Evolutionary conservation across 1,140 invertebrate species (phyloP), one percentile per base, ranked within the genome.

Genomic region (Drosophila lowei): DNA sequence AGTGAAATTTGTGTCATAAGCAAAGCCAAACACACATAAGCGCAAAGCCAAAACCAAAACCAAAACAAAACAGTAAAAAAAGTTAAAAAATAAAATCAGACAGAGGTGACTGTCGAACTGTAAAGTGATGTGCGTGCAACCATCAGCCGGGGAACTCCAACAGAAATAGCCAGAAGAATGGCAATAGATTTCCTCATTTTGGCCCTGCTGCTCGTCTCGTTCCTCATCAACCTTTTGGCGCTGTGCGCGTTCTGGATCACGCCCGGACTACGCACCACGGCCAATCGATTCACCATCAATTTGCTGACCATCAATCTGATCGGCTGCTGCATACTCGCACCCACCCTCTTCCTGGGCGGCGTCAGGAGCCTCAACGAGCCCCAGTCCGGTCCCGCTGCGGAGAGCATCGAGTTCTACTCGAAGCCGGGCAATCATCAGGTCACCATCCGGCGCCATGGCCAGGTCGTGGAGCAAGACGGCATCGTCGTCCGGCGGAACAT

Each of bases 181-280:
- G 90, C 90, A 71, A 91, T 91, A 88, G 90, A 91, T 77, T 90
- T 91, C 52, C 78, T 91, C 41, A 91, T 91, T 66, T 72, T 91
- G 65, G 81, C 77, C 68, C 73, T 91, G 80, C 78, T 91, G 72
- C 72, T 91, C 63, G 67, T 91, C 72, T 91, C 90, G 60, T 91
- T 91, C 63, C 72, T 85, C 64, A 90, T 91, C 52, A 91, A 91
- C 72, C 68, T 90, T 61, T 63, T 91, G 75, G 90, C 90, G 50
- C 64, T 91, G 67, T 90, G 89, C 65, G 90, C 90, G 43, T 91
- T 91, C 66, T 91, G 90, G 90, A 83, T 91, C 46, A 91, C 90
- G 34, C 90, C 90, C 8, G 85, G 88, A 41, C 56, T 91, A 46
- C 88, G 90, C 53, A 91, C 90, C 46, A 91, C 90, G n/a, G 90